Conservation (phyloP, 2,113 vertebrate species). For the Eira barbara region DNA sequence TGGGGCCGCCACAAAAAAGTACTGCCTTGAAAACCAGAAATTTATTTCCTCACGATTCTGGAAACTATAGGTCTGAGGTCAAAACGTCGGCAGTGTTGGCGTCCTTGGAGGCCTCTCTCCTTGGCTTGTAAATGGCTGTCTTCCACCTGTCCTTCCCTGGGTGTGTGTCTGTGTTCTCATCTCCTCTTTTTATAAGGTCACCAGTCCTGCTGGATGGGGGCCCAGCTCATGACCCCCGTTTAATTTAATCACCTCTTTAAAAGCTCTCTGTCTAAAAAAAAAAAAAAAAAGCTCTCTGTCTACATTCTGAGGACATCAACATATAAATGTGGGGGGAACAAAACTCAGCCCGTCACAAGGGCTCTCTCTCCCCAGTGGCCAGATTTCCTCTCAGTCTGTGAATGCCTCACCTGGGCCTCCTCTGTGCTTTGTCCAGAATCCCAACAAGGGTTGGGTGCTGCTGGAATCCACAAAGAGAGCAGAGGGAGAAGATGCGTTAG, state of each 20-base stretch:
- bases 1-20: not conserved
- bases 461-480: not conserved
- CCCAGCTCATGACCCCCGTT: not conserved
- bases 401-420: not conserved
- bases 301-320: not conserved
- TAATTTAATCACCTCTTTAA: not conserved
- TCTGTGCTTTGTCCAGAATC: not conserved
- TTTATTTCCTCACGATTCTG: not conserved
- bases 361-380: rapidly evolving
- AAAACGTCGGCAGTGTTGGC: not conserved
- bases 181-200: not conserved
- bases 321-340: not conserved
- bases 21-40: not conserved
- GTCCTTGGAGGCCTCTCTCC: not conserved
- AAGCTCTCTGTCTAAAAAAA: not conserved
- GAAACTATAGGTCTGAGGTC: not conserved
- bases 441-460: not conserved
- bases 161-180: not conserved
- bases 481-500: not conserved
- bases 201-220: not conserved
- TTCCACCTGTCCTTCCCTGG: not conserved
- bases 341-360: not conserved
- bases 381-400: not conserved
- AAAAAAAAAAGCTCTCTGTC: not conserved
- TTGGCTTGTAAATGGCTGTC: not conserved